These are phyloP conservation scores for Cyclura pinguis DNA, from an alignment of 2,797 vertebrate genomes.

Conservation along the genomic window DNA sequence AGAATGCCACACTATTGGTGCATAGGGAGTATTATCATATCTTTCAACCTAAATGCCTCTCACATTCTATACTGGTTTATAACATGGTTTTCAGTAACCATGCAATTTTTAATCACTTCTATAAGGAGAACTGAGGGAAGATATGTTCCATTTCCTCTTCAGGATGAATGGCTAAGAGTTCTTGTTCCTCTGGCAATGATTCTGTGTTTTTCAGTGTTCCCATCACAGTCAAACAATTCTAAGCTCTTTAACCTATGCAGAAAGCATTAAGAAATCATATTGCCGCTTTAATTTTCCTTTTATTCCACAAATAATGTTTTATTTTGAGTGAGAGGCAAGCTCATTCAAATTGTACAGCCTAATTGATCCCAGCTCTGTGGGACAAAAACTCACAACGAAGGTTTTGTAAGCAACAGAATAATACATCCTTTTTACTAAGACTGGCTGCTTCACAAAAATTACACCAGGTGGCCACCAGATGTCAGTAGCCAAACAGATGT, in stretches of 20 bases:
- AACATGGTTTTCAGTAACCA: neutral
- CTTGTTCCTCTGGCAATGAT: neutral
- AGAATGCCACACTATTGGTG: neutral
- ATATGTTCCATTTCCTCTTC: neutral
- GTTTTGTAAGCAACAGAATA: neutral
- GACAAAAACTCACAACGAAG: neutral
- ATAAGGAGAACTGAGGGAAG: too few species aligned
- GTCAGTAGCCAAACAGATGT: slow-evolving; percentile 15
- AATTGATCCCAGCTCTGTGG: neutral
- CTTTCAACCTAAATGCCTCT: neutral
- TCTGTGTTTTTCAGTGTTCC: neutral
- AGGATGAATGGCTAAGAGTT: neutral
- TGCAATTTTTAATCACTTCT: neutral
- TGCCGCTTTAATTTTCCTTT: neutral
- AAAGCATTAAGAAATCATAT: neutral
- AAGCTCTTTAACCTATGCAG: neutral
- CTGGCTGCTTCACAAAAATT: neutral
- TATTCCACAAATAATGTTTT: neutral
- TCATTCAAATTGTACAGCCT: neutral
- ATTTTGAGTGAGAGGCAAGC: neutral
- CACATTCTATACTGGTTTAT: neutral
- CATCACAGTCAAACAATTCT: neutral
- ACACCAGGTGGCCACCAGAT: slow-evolving; percentile 15
- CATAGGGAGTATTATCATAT: neutral
- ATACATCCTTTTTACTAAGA: neutral